Conservation (phyloP, 2,797 vertebrate genomes). For the Siniperca obscura region DNA sequence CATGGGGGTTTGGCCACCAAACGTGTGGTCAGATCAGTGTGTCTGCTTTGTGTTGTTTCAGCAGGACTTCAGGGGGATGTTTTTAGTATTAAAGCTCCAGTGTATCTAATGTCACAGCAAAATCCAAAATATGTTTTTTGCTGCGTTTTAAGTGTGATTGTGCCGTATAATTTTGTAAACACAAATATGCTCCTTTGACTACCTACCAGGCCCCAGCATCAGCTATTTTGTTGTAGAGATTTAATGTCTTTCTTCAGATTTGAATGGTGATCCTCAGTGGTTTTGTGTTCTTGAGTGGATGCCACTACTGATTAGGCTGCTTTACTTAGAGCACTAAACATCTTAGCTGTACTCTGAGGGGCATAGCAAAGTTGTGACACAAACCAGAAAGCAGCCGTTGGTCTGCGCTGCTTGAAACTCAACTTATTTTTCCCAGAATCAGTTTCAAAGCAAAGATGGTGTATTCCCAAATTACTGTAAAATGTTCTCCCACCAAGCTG, state of each 20-base stretch:
- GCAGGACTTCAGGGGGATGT: slow-evolving; percentile 9
- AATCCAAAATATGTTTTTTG: slow-evolving; percentile 35
- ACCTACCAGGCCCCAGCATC: slow-evolving; percentile 18
- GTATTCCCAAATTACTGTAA: slow-evolving; percentile 65
- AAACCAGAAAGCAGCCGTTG: slow-evolving; percentile 54
- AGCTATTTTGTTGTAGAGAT: slow-evolving; percentile 53
- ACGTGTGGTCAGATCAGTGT: slow-evolving; percentile 29
- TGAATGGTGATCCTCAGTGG: slow-evolving; percentile 52
- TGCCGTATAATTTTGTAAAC: slow-evolving; percentile 59
- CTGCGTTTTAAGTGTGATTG: slow-evolving; percentile 33
- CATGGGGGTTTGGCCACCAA: slow-evolving; percentile 28
- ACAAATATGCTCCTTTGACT: slow-evolving; percentile 60
- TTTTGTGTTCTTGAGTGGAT: slow-evolving; percentile 70
- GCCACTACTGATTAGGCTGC: slow-evolving; percentile 67
- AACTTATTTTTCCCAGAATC: slow-evolving; percentile 60
- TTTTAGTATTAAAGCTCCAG: slow-evolving; percentile 28
- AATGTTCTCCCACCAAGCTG: slow-evolving; percentile 61
- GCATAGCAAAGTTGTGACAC: slow-evolving; percentile 59
- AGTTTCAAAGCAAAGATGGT: slow-evolving; percentile 50
- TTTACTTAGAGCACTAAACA: slow-evolving; percentile 59
- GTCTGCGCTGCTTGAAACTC: slow-evolving; percentile 42
- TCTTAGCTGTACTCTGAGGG: slow-evolving; percentile 60
- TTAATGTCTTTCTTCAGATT: slow-evolving; percentile 58
- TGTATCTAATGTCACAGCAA: slow-evolving; percentile 37
- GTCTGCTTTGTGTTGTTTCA: slow-evolving; percentile 53